phyloP scores from a whole-genome alignment of 2,797 vertebrate species.

The Hoplostethus mediterraneus region DNA sequence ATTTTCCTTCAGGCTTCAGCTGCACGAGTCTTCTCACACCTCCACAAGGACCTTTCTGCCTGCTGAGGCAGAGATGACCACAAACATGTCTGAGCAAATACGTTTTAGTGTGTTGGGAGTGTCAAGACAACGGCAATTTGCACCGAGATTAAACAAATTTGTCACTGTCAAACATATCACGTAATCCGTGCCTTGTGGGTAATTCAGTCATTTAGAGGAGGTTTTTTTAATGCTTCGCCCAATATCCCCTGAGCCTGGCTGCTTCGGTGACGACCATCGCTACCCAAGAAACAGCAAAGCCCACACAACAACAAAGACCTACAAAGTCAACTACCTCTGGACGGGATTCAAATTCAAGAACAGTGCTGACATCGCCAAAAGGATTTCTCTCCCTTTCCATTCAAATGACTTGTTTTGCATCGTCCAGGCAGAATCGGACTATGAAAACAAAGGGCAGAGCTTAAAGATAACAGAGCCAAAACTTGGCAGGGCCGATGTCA shows the following conservation, averaged over 20 bases:
- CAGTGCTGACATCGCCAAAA: slow-evolving; percentile 64
- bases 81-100: slow-evolving; percentile 47
- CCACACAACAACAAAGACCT: slow-evolving; percentile 69
- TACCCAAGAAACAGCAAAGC: slow-evolving; percentile 65
- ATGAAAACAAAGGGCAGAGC: slow-evolving; percentile 72
- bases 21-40: slow-evolving; percentile 33
- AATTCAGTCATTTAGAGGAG: slow-evolving; percentile 61
- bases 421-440: slow-evolving; percentile 53
- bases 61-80: slow-evolving; percentile 43
- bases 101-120: slow-evolving; percentile 49
- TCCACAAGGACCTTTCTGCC: slow-evolving; percentile 6
- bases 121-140: slow-evolving; percentile 64
- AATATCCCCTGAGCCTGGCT: slow-evolving; percentile 39
- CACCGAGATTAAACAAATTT: slow-evolving; percentile 54
- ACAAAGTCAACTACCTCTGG: slow-evolving; percentile 76
- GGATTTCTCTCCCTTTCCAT: slow-evolving; percentile 57
- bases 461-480: slow-evolving; percentile 80
- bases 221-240: slow-evolving; percentile 21
- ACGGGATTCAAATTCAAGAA: slow-evolving; percentile 69
- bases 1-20: slow-evolving; percentile 42
- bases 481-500: slow-evolving; percentile 51
- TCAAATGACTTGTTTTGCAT: slow-evolving; percentile 81
- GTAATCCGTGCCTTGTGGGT: slow-evolving; percentile 64
- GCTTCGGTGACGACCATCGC: slow-evolving; percentile 37
- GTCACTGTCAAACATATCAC: slow-evolving; percentile 46